Evolutionary conservation across 2,888 invertebrate species (phyloP), one percentile per base, ranked within the genome.

Genomic region (Megamerina dolium): DNA sequence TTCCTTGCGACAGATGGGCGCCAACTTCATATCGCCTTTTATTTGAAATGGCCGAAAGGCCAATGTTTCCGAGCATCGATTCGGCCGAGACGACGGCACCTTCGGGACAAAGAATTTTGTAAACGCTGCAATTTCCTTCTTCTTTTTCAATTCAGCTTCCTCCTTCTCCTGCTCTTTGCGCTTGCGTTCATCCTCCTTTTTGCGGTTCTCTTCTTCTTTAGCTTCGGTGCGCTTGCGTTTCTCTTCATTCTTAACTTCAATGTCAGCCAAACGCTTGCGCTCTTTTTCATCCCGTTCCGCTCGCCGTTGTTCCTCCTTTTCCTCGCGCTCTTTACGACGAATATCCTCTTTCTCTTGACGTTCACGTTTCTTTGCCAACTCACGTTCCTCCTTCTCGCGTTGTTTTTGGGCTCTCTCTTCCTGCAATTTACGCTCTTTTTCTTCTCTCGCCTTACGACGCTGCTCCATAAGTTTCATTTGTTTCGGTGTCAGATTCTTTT

Each of bases 21-120:
- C 93, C 47, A 95, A 61, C 61, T 82, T 80, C 93, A 95, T 94
- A 63, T 90, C 87, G 27, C 80, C 81, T 73, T 92, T 93, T 4
- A 93, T 71, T 66, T 80, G 77, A 55, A 83, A 83, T 2, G 82
- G 81, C 73, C 79, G 80, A 55, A 84, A 84, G 43, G 74, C 75
- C 10, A 72, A 64, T 37, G 23, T 20, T 45, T 32, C 52, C 33
- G 69, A 68, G 8, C 73, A 73, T 2, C 53, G 51, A 21, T 19
- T 37, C 21, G 39, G 38, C 17, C 33, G 5, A 29, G 47, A 45
- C 5, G n/a, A 13, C 14, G 36, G 23, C n/a, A 5, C 6, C 10
- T 77, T 64, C 33, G 61, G 74, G 1, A 85, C 81, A 68, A 92
- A 92, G 66, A 91, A 92, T 59, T 85, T 89, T 0, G 77, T 83